phyloP scores from a whole-genome alignment of 2,113 vertebrate genomes.

The Strix aluco region DNA sequence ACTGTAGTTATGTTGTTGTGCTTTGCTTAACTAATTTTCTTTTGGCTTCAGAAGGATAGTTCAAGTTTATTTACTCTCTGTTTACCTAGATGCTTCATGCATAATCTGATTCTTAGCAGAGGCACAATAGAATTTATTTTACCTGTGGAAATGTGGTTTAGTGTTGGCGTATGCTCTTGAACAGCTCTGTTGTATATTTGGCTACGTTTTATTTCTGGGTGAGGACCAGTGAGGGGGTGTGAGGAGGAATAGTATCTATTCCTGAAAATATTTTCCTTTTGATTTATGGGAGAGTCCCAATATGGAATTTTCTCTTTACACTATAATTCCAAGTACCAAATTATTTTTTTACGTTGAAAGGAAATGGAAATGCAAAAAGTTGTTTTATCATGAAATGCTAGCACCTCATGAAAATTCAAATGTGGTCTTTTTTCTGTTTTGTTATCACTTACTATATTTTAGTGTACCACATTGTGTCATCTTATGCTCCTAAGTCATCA shows the following conservation, averaged over 20 bases:
- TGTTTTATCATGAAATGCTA: background rate
- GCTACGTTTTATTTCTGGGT: slow-evolving; percentile 25
- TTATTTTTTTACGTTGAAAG: background rate
- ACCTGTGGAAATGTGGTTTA: slow-evolving; percentile 41
- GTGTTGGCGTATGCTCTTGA: slow-evolving; percentile 5
- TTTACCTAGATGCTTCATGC: background rate
- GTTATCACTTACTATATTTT: background rate
- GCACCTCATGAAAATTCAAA: background rate
- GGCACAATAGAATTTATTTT: slow-evolving; percentile 28
- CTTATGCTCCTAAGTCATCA: background rate
- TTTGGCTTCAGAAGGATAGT: background rate
- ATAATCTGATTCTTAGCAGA: slow-evolving; percentile 18
- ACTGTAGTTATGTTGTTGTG: background rate
- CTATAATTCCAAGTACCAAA: background rate
- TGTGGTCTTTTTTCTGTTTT: background rate
- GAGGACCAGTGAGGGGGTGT: background rate
- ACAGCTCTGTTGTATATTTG: slow-evolving; percentile 38
- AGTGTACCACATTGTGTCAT: background rate
- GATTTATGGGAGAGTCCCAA: background rate
- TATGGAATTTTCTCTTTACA: background rate
- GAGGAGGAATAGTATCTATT: background rate
- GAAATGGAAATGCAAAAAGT: background rate
- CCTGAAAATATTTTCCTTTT: slow-evolving; percentile 11
- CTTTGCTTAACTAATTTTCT: background rate
- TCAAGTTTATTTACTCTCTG: slow-evolving; percentile 29